Evolutionary conservation across 2,888 invertebrate genomes (phyloP), one percentile per base, ranked within the genome.

Genomic region (Lymantria monacha): DNA sequence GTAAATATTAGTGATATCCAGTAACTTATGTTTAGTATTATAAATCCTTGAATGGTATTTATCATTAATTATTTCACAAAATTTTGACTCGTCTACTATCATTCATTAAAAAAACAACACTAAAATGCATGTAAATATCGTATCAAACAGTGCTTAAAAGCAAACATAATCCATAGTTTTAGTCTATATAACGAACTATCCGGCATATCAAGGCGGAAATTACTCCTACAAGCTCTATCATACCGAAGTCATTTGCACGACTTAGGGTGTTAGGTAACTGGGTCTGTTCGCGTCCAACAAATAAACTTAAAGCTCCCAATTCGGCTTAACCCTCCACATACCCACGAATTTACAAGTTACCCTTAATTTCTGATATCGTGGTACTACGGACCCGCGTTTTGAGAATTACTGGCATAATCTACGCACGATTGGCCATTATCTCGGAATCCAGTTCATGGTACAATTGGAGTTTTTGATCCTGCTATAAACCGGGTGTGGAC

Each of bases 381-480:
- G 52, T 46, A 42, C 56, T 51, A 50, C 50, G 49, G 46, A 54
- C 58, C 55, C 55, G 48, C 51, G 57, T 59, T 63, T 53, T 57
- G 58, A 61, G 61, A 66, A 62, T 66, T 69, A 64, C 62, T 64
- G 57, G 51, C 50, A 63, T 68, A 66, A 68, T 66, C 58, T 64
- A 56, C 59, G 50, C 49, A 53, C 57, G 51, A 62, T 66, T 65
- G 63, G 47, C 56, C 52, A 59, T 64, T 62, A 66, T 62, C 64
- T 63, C 52, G 51, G 51, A 58, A 57, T 45, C 50, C 52, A 54
- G 72, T 63, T 70, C 64, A 65, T 63, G 56, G 64, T 49, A 67
- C 70, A 72, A 76, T 75, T 73, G 70, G 69, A 73, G 69, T 79
- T 79, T 80, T 79, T 76, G 74, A 79, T 80, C 77, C 77, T 63